These are phyloP conservation scores for Notechis scutatus DNA, from an alignment of 2,113 vertebrate genomes.

Conservation along the genomic window DNA sequence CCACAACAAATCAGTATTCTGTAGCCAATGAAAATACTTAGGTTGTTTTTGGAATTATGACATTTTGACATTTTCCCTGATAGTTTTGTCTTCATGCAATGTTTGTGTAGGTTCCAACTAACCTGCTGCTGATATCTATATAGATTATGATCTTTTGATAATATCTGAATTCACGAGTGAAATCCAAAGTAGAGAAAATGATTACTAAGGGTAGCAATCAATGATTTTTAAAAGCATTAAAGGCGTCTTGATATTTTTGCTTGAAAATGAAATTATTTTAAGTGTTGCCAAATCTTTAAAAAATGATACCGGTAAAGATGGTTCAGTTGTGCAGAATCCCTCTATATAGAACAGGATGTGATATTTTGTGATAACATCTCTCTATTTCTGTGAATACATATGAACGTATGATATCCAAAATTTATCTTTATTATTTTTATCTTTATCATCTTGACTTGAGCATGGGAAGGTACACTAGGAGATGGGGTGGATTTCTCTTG, in stretches of 20 bases:
- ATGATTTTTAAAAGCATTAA: neutral
- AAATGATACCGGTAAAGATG: neutral
- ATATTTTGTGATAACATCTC: neutral
- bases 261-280: neutral
- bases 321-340: neutral
- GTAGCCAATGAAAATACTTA: neutral
- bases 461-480: too few relatives aligned
- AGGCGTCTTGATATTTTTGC: neutral
- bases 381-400: neutral
- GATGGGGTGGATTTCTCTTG: too few relatives aligned
- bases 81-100: neutral
- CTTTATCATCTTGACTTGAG: neutral
- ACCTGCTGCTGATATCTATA: neutral
- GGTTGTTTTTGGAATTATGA: neutral
- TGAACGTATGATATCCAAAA: neutral
- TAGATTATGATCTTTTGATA: neutral
- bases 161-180: neutral
- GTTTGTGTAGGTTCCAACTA: neutral
- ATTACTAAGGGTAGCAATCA: neutral
- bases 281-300: neutral
- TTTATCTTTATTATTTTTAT: neutral
- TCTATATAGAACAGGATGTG: neutral
- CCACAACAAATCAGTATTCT: neutral
- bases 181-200: neutral
- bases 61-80: neutral